Percentiles rank a stretch among this genome's conserved stretches.
Conservation (phyloP, 2,888 invertebrate genomes). For the Drosophila stalkeri region DNA sequence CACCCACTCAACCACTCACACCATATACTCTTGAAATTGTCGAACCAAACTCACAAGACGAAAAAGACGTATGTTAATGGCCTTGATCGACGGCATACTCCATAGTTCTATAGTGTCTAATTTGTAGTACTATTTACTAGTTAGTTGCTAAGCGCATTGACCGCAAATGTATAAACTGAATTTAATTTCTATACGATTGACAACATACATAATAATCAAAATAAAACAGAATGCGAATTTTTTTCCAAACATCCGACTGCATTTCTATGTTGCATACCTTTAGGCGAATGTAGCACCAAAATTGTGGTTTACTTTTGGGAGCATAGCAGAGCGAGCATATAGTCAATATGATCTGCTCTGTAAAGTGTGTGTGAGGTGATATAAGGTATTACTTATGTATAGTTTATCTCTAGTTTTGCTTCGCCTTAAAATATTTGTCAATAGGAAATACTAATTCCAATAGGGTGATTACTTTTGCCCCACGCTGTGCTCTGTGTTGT, state of each 20-base stretch:
- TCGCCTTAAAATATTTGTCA: too few relatives aligned
- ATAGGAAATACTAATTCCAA: too few relatives aligned
- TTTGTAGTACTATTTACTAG: slow-evolving; percentile 34
- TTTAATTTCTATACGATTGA: slow-evolving; percentile 39
- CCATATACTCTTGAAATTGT: slow-evolving; percentile 22
- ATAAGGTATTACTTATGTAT: neutral
- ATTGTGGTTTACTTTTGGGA: neutral
- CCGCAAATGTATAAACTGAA: slow-evolving; percentile 55
- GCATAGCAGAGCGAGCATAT: neutral
- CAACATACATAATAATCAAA: slow-evolving; percentile 28
- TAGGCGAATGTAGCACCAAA: neutral
- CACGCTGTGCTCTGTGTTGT: too few relatives aligned
- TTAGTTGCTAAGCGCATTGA: slow-evolving; percentile 43
- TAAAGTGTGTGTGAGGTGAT: neutral
- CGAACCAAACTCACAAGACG: slow-evolving; percentile 22
- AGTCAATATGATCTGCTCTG: neutral
- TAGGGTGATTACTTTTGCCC: too few relatives aligned
- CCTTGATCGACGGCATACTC: slow-evolving; percentile 30
- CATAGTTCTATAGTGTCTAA: slow-evolving; percentile 43
- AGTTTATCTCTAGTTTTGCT: too few relatives aligned
- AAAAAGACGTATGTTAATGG: neutral
- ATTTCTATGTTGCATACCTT: slow-evolving; percentile 28
- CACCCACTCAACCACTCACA: slow-evolving; percentile 3
- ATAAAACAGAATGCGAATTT: slow-evolving; percentile 20
- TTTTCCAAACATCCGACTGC: slow-evolving; percentile 13